Evolutionary conservation across 2,797 vertebrate species (phyloP), one percentile per base, ranked within the genome.

Genomic region (Lophura swinhoii): DNA sequence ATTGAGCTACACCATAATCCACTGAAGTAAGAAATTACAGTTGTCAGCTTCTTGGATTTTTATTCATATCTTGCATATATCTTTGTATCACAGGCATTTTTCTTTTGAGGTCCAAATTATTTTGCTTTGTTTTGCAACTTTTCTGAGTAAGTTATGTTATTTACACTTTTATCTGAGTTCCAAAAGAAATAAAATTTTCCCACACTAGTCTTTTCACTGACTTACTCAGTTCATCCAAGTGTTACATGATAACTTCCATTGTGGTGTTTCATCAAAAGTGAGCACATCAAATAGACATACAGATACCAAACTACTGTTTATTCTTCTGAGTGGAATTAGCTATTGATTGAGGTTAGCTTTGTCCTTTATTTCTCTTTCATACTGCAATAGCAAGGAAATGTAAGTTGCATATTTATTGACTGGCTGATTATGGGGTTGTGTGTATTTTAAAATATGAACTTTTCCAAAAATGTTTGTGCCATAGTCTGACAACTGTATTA

Each of bases 241-340:
- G 24, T 79, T 71, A 44, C 26, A 62, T 76, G 49, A 49, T 49
- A 56, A 51, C 28, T 85, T 91, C 68, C 33, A 66, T 9, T 18
- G 48, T 46, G 33, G 18, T 91, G 83, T 83, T 71, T 86, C 79
- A 88, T 73, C 20, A 17, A 28, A 89, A 72, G 26, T 37, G 74
- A 92, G 13, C 16, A 66, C 63, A 77, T 41, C 55, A 59, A 3
- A 1, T 1, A 83, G 74, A 60, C 35, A 37, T 17, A 77, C 43
- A 77, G 79, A 64, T 68, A 76, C 41, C 60, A 91, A 53, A 62
- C 62, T 59, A 23, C 49, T 74, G 14, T 66, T 81, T 74, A 48
- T 85, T 88, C 73, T 87, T 72, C 63, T 90, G 44, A 79, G 64
- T 37, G 59, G 88, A 91, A 92, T 93, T 95, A 94, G 23, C 33